phyloP scores from a whole-genome alignment of 2,113 vertebrate genomes.

The Ochotona curzoniae region DNA sequence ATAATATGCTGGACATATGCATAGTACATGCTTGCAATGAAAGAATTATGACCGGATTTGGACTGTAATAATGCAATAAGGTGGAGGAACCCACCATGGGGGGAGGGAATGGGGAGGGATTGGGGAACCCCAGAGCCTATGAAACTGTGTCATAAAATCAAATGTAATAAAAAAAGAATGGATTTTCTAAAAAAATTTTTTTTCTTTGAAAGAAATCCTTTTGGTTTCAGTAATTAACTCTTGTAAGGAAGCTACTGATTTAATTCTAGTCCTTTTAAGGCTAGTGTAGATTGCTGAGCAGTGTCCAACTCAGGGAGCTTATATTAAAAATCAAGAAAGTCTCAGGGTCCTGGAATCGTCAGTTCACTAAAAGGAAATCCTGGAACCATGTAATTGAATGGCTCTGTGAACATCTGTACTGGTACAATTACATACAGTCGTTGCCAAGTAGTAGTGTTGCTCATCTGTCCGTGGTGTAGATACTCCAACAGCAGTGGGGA shows the following conservation, averaged over 20 bases:
- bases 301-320: slow-evolving; percentile 28
- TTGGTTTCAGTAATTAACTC: not conserved
- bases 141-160: too few relatives aligned
- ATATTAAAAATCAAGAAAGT: slow-evolving; percentile 53
- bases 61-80: too few relatives aligned
- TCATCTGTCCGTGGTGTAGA: slow-evolving; percentile 26
- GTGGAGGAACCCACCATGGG: too few relatives aligned
- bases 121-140: too few relatives aligned
- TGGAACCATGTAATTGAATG: slow-evolving; percentile 65
- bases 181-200: too few relatives aligned
- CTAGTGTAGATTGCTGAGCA: slow-evolving; percentile 40
- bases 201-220: slow-evolving; percentile 6
- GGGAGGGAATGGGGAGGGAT: too few relatives aligned
- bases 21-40: too few relatives aligned
- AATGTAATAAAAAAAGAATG: too few relatives aligned
- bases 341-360: slow-evolving; percentile 42
- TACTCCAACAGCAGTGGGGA: not conserved
- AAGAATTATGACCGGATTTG: too few relatives aligned
- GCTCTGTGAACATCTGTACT: slow-evolving; percentile 12
- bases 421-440: not conserved
- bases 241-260: slow-evolving; percentile 50
- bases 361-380: slow-evolving; percentile 69
- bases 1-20: too few relatives aligned
- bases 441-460: not conserved
- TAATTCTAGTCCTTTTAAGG: slow-evolving; percentile 55